These are phyloP conservation scores for Nyctibius grandis DNA, from an alignment of 2,797 vertebrate species.

Conservation along the genomic window DNA sequence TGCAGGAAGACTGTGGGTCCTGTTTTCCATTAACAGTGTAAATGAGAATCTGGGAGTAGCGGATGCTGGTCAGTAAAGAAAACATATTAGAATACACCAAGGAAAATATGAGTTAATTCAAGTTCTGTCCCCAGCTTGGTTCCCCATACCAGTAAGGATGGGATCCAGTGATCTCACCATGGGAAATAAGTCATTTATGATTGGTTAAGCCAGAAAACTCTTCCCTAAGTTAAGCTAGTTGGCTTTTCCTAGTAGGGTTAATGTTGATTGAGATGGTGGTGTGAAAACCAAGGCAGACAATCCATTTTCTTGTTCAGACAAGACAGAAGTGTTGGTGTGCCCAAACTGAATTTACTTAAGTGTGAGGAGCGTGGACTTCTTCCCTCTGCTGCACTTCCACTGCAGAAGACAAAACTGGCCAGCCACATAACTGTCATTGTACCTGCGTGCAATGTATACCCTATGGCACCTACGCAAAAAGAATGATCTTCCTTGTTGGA, in stretches of 20 bases:
- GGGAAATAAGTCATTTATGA: background rate
- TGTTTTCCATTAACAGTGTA: background rate
- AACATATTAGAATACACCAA: background rate
- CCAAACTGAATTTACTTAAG: background rate
- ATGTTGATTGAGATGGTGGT: background rate
- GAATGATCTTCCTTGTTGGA: background rate
- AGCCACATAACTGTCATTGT: background rate
- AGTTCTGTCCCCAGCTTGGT: background rate
- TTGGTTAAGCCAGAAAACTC: background rate
- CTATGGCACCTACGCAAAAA: background rate
- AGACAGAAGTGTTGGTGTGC: background rate
- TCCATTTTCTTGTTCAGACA: background rate
- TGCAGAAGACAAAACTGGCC: background rate
- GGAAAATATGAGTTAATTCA: background rate
- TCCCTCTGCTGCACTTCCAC: background rate
- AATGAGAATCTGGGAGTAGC: background rate
- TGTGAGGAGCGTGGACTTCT: background rate
- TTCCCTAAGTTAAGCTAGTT: background rate
- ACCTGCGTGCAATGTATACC: accelerated
- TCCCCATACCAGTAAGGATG: background rate
- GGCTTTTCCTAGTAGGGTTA: background rate
- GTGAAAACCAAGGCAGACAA: background rate
- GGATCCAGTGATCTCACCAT: background rate
- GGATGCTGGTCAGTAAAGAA: background rate
- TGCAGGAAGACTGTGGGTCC: background rate